Conservation (phyloP, 2,888 invertebrate species). For the Adela reaumurella region DNA sequence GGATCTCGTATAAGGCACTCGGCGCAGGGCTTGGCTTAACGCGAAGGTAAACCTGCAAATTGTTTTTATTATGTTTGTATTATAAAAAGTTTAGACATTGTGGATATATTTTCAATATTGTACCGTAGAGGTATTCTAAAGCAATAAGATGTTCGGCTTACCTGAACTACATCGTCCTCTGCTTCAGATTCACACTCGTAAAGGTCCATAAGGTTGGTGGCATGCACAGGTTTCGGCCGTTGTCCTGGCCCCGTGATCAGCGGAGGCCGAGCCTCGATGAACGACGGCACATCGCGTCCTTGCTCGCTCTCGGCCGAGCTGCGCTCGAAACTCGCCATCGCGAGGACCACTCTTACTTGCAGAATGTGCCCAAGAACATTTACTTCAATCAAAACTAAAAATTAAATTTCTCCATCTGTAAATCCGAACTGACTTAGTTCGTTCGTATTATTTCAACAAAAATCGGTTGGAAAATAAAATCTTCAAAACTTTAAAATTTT, state of each 20-base stretch:
- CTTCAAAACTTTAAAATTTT: too few species aligned
- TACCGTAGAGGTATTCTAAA: too few species aligned
- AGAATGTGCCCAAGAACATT: too few species aligned
- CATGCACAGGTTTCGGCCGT: conserved; percentile 41
- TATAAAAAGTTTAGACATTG: too few species aligned
- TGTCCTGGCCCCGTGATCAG: conserved; percentile 41
- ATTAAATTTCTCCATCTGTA: too few species aligned
- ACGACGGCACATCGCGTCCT: conserved; percentile 39
- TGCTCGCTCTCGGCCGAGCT: neutral
- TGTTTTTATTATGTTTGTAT: too few species aligned
- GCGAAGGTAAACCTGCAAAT: conserved; percentile 54
- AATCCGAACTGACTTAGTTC: too few species aligned
- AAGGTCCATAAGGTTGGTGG: conserved; percentile 34
- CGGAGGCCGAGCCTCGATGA: conserved; percentile 44
- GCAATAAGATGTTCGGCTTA: conserved; percentile 20
- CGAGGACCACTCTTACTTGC: too few species aligned
- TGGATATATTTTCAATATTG: too few species aligned
- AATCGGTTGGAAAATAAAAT: too few species aligned
- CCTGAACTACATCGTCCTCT: conserved; percentile 24
- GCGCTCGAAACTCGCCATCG: neutral
- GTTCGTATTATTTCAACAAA: too few species aligned
- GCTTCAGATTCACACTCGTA: conserved; percentile 35
- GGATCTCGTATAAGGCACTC: conserved; percentile 35
- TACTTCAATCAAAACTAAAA: too few species aligned
- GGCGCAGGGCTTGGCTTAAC: conserved; percentile 39